These are phyloP conservation scores for Masnerella sp. DNA, from an alignment of 2,888 invertebrate genomes.

Conservation along the genomic window DNA sequence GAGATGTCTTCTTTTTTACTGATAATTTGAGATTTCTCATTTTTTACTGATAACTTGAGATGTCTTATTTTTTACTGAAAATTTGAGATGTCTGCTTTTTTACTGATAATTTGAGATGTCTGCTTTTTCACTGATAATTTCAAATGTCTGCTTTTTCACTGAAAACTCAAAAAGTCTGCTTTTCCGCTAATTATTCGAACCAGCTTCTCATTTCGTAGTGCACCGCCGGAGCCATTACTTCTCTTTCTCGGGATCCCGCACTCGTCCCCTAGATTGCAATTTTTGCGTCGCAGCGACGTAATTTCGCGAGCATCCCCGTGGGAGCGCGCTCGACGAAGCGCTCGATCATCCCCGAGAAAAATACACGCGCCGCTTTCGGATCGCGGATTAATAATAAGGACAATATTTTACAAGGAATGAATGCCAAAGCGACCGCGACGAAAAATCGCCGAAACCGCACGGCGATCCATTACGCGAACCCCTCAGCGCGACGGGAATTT, in stretches of 20 bases:
- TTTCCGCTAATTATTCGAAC: no score
- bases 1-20: no score
- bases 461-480: slow-evolving; percentile 43
- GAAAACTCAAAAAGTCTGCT: no score
- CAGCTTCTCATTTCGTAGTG: slow-evolving; percentile 15
- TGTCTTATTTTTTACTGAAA: no score
- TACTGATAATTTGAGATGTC: no score
- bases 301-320: slow-evolving; percentile 51
- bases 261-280: slow-evolving; percentile 56
- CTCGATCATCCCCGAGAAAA: slow-evolving; percentile 59
- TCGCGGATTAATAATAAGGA: slow-evolving; percentile 57
- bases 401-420: slow-evolving; percentile 57
- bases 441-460: slow-evolving; percentile 26
- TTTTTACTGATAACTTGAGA: no score
- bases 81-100: no score
- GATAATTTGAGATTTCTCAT: no score
- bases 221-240: slow-evolving; percentile 51
- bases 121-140: no score
- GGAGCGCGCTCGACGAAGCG: slow-evolving; percentile 58
- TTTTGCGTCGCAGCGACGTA: slow-evolving; percentile 54
- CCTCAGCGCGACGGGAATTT: slow-evolving; percentile 41
- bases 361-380: slow-evolving; percentile 35
- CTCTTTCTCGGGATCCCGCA: slow-evolving; percentile 46
- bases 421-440: slow-evolving; percentile 40
- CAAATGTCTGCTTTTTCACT: no score